A percentile compares a stretch with the other conserved stretches of the same genome.
These are phyloP conservation scores for Myotis daubentonii DNA, from an alignment of 2,797 vertebrate genomes.

Conservation along the genomic window DNA sequence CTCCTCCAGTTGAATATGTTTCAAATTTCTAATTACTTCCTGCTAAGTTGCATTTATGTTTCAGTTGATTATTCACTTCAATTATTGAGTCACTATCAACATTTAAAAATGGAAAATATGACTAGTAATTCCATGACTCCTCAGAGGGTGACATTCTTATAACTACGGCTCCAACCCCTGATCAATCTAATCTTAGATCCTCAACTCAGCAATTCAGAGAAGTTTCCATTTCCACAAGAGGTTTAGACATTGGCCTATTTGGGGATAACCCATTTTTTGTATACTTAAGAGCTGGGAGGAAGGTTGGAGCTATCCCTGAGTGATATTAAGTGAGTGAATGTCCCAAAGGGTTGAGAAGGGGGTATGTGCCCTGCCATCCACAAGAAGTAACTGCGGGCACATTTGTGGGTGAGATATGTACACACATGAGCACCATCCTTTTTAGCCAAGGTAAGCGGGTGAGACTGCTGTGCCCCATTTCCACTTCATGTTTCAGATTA, in stretches of 20 bases:
- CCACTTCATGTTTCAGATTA: background rate
- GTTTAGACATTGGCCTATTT: background rate
- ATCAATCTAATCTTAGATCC: background rate
- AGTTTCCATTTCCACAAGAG: background rate
- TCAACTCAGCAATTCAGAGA: background rate
- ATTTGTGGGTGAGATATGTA: background rate
- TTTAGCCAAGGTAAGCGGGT: background rate
- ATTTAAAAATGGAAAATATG: conserved; percentile 56
- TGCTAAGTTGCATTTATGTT: conserved; percentile 78
- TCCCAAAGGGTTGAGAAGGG: background rate
- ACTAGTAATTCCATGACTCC: background rate
- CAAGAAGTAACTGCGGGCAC: background rate
- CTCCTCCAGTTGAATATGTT: conserved; percentile 42
- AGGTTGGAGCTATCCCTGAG: background rate
- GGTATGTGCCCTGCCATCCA: background rate
- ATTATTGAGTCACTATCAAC: conserved; percentile 80
- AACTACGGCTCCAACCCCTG: background rate
- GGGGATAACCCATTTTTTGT: background rate
- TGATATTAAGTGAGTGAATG: background rate
- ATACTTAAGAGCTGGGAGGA: background rate
- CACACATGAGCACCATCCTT: background rate
- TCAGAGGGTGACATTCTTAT: background rate
- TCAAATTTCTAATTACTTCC: conserved; percentile 82
- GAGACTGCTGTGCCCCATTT: background rate
- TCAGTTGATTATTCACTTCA: conserved; percentile 83